Evolutionary conservation across 2,797 vertebrate genomes (phyloP), one percentile per base, ranked within the genome.

Genomic region (Sebastolobus alascanus): DNA sequence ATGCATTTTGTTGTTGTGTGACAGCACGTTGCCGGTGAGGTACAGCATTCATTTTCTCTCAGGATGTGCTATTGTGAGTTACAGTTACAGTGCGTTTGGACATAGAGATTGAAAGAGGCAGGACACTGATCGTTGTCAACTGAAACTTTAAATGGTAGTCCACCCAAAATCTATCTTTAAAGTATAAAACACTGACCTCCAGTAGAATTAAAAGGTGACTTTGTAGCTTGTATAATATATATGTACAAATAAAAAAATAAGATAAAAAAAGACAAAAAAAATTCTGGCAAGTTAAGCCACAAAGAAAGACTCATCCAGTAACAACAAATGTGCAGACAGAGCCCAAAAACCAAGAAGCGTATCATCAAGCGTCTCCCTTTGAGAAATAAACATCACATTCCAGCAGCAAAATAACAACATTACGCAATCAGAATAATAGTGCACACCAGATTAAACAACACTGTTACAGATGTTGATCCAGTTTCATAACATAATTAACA

Each of bases 21-120:
- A 78, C 67, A 56, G 46, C 38, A 33, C 61, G 14, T 73, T 73
- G 22, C 77, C 35, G 5, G 35, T 79, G 71, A 68, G 77, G 25
- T 59, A 58, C 65, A 64, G 38, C 25, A 76, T 74, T 64, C 7
- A 64, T 83, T 84, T 82, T 70, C 31, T 81, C 80, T 89, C 85
- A 85, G 88, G 85, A 78, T 74, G 74, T 83, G 40, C 33, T 80
- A 2, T 60, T 87, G 52, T 73, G 77, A 50, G 63, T 58, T 55
- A 37, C 46, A 83, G 74, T 25, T 56, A 67, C 66, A 18, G 13
- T 83, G 50, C n/a, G 16, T 73, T 80, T 22, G 66, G 66, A 67
- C 52, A 50, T 37, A 63, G 4, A 71, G 54, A 74, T 74, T 79
- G 31, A 79, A 83, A 79, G 67, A 83, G 38, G 79, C 80, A 61